Evolutionary conservation across 2,113 vertebrate genomes (phyloP), one percentile per base, ranked within the genome.

Genomic region (Nyctereutes procyonoides): DNA sequence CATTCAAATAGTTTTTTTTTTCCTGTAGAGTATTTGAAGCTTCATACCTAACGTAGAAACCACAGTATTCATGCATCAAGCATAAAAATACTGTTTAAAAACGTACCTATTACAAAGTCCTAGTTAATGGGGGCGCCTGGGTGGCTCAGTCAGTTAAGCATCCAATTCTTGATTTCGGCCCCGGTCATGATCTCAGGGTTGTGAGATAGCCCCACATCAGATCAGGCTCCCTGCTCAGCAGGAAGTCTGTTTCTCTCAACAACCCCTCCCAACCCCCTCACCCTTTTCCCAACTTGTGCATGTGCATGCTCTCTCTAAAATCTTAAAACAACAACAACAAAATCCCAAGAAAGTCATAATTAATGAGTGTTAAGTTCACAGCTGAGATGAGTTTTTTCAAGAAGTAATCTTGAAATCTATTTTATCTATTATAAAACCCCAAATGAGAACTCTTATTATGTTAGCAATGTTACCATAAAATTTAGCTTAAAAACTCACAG

Each of bases 11-110:
- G 38, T 7, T 1, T 38, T 26, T 13, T 73, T 71, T 32, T 14
- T 3, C 38, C 30, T 30, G 0, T 93, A 35, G 24, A 24, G 15
- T 86, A 53, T 73, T 82, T 69, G 8, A 88, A 92, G 53, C 15
- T 58, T 94, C 55, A 83, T 82, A 48, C 28, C 73, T 83, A 80
- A 43, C 43, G 22, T 63, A 51, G 24, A 71, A 53, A 53, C n/a
- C 58, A 77, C 24, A n/a, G 16, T 71, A 76, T 63, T 82, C 6
- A 22, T 87, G 17, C 24, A 63, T 87, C 65, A 73, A 88, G 26
- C 17, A 26, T 32, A 90, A 93, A 96, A 80, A 87, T 96, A 51
- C 67, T 48, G 26, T 95, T 73, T 79, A 58, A 91, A 82, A 92
- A 83, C 48, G 26, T 65, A 32, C 16, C 38, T 74, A 10, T 62